These are phyloP conservation scores for Melanostoma scalare DNA, from an alignment of 2,888 invertebrate genomes.

Conservation along the genomic window DNA sequence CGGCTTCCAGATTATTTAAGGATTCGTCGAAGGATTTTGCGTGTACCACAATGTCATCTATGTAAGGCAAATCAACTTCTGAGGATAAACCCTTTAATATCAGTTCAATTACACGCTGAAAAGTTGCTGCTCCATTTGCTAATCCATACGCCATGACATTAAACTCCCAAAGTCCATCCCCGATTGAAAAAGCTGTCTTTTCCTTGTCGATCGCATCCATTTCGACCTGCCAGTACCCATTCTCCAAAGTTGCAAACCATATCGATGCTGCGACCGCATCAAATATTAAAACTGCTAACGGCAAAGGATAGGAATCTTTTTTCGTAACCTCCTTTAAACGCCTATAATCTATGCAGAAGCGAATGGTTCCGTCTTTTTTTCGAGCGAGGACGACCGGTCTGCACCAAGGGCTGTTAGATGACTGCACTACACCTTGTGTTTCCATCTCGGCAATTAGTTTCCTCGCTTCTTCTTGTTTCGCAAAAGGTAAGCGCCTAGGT, in stretches of 20 bases:
- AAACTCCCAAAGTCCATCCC: too few relatives aligned
- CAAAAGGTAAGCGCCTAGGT: background rate
- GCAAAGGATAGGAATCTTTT: constrained; percentile 54
- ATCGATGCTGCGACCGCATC: background rate
- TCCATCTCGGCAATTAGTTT: constrained; percentile 3
- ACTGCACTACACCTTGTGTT: background rate
- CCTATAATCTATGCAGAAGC: constrained; percentile 36
- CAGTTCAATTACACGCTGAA: too few relatives aligned
- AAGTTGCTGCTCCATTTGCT: too few relatives aligned
- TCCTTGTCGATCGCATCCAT: background rate
- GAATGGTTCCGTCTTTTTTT: constrained; percentile 9
- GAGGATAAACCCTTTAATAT: too few relatives aligned
- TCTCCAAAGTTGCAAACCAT: background rate
- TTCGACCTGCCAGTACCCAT: too few relatives aligned
- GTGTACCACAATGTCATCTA: too few relatives aligned
- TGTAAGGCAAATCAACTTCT: too few relatives aligned
- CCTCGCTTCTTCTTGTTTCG: constrained; percentile 16
- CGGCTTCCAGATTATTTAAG: background rate
- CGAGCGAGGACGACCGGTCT: too few relatives aligned
- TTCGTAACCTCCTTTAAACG: constrained; percentile 31
- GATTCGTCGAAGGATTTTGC: too few relatives aligned
- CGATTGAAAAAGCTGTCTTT: too few relatives aligned
- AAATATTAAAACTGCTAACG: constrained; percentile 1
- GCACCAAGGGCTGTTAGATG: constrained; percentile 26
- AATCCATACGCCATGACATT: too few relatives aligned